Conservation (phyloP, 2,888 invertebrate species). For the Ochlodes sylvanus region DNA sequence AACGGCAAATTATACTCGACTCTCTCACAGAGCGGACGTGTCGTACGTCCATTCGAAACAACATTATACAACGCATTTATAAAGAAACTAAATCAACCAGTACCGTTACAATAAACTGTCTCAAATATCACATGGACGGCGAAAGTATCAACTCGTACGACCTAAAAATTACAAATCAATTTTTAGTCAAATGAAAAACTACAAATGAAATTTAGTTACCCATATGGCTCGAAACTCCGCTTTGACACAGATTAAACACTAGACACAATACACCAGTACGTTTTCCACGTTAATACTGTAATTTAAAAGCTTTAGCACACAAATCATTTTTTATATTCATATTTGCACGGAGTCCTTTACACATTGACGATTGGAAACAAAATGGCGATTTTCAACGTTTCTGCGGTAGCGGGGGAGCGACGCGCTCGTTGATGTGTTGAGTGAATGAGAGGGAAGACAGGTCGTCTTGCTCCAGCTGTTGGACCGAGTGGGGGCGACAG, state of each 20-base stretch:
- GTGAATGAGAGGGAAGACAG: constrained; percentile 29
- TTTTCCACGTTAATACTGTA: constrained; percentile 10
- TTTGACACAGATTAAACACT: background rate
- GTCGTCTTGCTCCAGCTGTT: constrained; percentile 31
- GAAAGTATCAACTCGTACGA: background rate
- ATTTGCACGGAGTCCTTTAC: constrained; percentile 46
- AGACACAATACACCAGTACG: background rate
- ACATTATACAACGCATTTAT: background rate
- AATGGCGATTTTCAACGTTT: constrained; percentile 54
- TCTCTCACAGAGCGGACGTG: background rate
- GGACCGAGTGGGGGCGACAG: constrained; percentile 15
- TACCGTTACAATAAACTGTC: too few relatives aligned
- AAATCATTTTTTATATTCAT: constrained; percentile 41
- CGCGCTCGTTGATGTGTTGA: constrained; percentile 26
- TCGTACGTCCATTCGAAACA: background rate
- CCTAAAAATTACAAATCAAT: background rate
- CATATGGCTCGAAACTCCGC: background rate
- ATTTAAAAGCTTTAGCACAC: background rate
- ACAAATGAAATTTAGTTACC: constrained; percentile 6
- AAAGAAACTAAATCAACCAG: background rate
- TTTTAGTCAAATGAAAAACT: background rate
- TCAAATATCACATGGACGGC: background rate
- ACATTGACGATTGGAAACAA: constrained; percentile 54
- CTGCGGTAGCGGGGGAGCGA: constrained; percentile 42
- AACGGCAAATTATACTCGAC: background rate